These are phyloP conservation scores for Cremastinae sp. DNA, from an alignment of 2,888 invertebrate genomes.

Conservation along the genomic window DNA sequence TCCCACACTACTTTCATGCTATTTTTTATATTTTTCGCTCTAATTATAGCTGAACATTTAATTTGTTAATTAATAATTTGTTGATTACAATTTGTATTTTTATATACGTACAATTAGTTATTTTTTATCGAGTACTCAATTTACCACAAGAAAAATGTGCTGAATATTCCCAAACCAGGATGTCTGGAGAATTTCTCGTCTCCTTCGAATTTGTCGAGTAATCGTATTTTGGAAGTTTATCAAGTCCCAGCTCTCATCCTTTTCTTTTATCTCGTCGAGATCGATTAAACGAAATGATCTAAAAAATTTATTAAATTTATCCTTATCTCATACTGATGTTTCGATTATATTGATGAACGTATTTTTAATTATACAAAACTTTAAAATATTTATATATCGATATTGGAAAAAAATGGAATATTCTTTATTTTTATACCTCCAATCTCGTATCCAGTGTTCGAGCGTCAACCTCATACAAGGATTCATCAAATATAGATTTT, in stretches of 20 bases:
- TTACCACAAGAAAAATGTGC: slow-evolving; percentile 85
- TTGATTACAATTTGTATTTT: too few relatives aligned
- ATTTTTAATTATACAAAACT: not conserved
- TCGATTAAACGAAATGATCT: slow-evolving; percentile 86
- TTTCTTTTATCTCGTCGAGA: slow-evolving; percentile 82
- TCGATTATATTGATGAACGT: not conserved
- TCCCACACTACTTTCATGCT: too few relatives aligned
- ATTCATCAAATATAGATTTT: slow-evolving; percentile 89
- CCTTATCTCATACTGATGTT: not conserved
- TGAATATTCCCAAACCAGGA: slow-evolving; percentile 86
- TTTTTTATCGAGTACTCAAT: too few relatives aligned
- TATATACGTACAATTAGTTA: too few relatives aligned
- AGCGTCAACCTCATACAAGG: slow-evolving; percentile 90
- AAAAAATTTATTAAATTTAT: slow-evolving; percentile 57
- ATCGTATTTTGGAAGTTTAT: slow-evolving; percentile 84
- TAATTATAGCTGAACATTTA: too few relatives aligned
- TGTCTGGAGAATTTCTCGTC: slow-evolving; percentile 85
- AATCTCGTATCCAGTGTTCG: slow-evolving; percentile 90
- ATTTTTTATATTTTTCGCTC: too few relatives aligned
- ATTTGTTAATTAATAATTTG: too few relatives aligned
- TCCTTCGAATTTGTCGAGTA: slow-evolving; percentile 85
- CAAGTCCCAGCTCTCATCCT: slow-evolving; percentile 86
- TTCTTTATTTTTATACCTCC: too few relatives aligned
- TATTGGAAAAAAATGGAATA: too few relatives aligned
- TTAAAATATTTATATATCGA: not conserved